Evolutionary conservation across 2,888 invertebrate species (phyloP).

Genomic region (Chloromyia formosa): DNA sequence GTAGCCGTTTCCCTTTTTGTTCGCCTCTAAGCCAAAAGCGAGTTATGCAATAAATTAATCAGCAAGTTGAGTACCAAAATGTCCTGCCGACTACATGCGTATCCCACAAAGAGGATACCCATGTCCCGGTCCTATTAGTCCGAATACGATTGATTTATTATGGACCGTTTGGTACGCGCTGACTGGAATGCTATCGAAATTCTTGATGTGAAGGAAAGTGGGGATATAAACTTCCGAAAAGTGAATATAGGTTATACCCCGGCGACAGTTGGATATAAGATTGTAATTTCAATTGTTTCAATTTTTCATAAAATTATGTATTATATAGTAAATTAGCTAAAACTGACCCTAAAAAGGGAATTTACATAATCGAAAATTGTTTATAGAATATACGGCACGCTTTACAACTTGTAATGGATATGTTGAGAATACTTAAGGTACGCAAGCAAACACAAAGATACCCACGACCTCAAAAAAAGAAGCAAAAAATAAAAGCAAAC

Average conservation of each 20-base stretch:
- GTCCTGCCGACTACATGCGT: conserved; percentile 46
- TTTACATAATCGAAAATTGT: too few species aligned
- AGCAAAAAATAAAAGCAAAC: too few species aligned
- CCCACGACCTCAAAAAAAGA: too few species aligned
- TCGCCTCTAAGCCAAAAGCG: conserved; percentile 47
- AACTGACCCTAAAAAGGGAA: too few species aligned
- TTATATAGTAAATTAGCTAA: too few species aligned
- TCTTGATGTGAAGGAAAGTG: background rate
- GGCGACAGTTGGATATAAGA: too few species aligned
- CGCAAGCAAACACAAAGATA: too few species aligned
- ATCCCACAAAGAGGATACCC: conserved; percentile 45
- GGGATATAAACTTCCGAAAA: background rate
- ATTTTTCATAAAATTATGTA: too few species aligned
- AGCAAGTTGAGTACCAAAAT: conserved; percentile 46
- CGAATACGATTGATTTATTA: conserved; percentile 48
- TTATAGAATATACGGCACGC: too few species aligned
- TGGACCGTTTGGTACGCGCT: conserved; percentile 36
- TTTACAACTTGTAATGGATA: too few species aligned
- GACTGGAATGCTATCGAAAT: conserved; percentile 3
- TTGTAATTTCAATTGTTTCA: too few species aligned
- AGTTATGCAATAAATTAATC: conserved; percentile 50
- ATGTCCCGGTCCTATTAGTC: conserved; percentile 49
- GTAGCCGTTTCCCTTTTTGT: conserved; percentile 46
- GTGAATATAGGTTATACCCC: background rate
- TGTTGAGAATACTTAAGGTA: too few species aligned